These are phyloP conservation scores for Drosophila bunnanda DNA, from an alignment of 2,888 invertebrate species.

Conservation along the genomic window DNA sequence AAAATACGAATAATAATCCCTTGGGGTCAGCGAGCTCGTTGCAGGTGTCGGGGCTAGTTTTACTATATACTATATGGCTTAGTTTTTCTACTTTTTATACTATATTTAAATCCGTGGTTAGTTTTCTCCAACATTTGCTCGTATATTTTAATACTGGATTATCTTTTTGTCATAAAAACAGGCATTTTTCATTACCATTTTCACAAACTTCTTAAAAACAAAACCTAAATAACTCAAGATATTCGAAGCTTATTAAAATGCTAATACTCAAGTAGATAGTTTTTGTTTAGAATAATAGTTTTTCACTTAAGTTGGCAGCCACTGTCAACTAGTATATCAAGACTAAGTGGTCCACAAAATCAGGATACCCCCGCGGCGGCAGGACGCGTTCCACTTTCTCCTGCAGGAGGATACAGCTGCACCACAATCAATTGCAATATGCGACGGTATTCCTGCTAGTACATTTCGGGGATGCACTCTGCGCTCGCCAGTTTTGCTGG, in stretches of 20 bases:
- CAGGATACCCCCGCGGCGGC: neutral
- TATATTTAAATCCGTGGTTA: neutral
- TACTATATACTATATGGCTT: neutral
- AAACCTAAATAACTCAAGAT: neutral
- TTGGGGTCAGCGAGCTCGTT: neutral
- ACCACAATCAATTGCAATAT: conserved; percentile 18
- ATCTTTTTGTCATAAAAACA: too few relatives aligned
- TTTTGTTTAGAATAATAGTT: neutral
- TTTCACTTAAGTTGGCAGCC: neutral
- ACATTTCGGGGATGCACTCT: conserved; percentile 10
- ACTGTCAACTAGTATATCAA: neutral
- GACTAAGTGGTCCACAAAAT: conserved; percentile 11
- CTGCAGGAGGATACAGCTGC: neutral
- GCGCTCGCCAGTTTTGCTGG: conserved; percentile 14
- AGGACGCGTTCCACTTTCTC: neutral
- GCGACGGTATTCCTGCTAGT: neutral
- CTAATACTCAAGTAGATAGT: neutral
- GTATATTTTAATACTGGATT: too few relatives aligned
- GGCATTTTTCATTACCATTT: neutral
- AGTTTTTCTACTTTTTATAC: neutral
- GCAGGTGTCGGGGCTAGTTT: too few relatives aligned
- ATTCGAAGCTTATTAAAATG: neutral
- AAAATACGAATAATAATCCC: conserved; percentile 12
- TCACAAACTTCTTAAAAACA: neutral
- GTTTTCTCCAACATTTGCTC: too few relatives aligned